A percentile compares a stretch with the other conserved stretches of the same genome.
phyloP scores from a whole-genome alignment of 2,797 vertebrate genomes.

The Picus viridis region DNA sequence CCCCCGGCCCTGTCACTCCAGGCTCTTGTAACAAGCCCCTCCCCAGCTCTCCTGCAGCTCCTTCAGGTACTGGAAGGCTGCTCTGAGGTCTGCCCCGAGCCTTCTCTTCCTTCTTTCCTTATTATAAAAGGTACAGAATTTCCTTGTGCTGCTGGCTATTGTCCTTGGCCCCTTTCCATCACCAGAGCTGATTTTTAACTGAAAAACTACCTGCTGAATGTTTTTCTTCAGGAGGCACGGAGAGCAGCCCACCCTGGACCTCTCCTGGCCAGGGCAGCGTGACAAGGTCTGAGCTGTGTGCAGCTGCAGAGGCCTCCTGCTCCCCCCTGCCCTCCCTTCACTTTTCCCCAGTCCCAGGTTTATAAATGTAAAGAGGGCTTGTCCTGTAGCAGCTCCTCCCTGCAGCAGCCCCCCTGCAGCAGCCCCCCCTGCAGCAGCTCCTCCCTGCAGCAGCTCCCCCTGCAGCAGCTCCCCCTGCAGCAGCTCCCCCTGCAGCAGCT shows the following conservation, averaged over 20 bases:
- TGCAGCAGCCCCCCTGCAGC: neutral
- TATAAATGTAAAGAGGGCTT: neutral
- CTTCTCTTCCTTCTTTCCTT: no score
- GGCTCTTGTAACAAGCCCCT: no score
- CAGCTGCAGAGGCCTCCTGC: neutral
- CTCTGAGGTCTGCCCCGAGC: no score
- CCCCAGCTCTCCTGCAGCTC: no score
- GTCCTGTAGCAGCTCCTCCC: neutral
- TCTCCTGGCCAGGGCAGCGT: fast-evolving
- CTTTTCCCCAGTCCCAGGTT: neutral
- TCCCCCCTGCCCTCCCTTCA: neutral
- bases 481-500: neutral
- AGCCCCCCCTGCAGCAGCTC: no score
- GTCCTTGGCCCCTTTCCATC: neutral
- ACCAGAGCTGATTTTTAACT: neutral
- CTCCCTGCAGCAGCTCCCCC: neutral
- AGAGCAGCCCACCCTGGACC: neutral
- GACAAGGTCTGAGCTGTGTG: neutral
- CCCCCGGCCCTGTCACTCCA: no score
- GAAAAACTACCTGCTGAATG: neutral
- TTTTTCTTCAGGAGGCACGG: neutral
- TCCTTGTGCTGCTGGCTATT: no score
- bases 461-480: neutral
- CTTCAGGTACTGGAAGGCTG: no score
- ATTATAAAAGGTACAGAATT: neutral